These are phyloP conservation scores for Leptodactylus fuscus DNA, from an alignment of 2,113 vertebrate genomes.

Conservation along the genomic window DNA sequence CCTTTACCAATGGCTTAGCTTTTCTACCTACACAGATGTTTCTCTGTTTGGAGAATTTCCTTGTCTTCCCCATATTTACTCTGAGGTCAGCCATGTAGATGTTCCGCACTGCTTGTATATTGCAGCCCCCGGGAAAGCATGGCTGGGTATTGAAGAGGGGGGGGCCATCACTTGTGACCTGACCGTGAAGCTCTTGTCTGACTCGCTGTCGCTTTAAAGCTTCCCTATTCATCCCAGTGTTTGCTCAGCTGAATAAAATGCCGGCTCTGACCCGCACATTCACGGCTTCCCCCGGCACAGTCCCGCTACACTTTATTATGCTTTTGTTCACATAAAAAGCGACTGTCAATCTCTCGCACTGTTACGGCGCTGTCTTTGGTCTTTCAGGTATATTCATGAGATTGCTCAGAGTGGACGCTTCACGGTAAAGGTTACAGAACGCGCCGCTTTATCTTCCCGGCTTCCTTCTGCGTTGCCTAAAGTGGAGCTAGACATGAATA, in stretches of 20 bases:
- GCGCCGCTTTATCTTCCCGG: background rate
- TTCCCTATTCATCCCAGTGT: slow-evolving; percentile 44
- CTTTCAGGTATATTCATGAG: slow-evolving; percentile 35
- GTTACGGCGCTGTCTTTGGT: background rate
- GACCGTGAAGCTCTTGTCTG: slow-evolving; percentile 2
- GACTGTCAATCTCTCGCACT: slow-evolving; percentile 19
- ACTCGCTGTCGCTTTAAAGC: slow-evolving; percentile 9
- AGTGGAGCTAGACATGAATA: background rate
- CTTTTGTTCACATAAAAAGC: slow-evolving; percentile 12
- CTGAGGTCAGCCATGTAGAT: background rate
- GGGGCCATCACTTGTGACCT: slow-evolving; percentile 12
- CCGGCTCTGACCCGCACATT: slow-evolving; percentile 32
- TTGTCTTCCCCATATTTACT: background rate
- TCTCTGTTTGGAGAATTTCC: background rate
- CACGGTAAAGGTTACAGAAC: slow-evolving; percentile 9
- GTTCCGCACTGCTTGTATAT: background rate
- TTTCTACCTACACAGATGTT: background rate
- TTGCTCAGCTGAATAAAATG: slow-evolving; percentile 52
- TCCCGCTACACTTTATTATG: slow-evolving; percentile 29
- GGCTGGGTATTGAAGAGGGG: background rate
- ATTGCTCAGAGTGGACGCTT: background rate
- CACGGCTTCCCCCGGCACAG: background rate
- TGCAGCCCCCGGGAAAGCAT: background rate
- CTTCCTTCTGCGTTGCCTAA: background rate
- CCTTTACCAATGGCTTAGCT: background rate